phyloP scores from a whole-genome alignment of 2,113 vertebrate species.

The Heterochromis multidens region DNA sequence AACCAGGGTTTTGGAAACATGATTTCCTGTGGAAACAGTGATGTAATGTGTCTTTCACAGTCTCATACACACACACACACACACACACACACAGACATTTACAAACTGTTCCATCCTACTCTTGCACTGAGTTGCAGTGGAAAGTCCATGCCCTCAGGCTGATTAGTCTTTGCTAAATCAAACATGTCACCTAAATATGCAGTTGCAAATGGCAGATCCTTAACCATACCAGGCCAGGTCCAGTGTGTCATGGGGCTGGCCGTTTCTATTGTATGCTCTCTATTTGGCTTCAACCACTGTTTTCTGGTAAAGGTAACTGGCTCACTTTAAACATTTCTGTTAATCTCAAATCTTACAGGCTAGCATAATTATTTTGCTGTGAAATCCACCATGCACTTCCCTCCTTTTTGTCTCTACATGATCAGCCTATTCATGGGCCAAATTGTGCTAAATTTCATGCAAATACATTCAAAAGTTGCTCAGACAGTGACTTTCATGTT shows the following conservation, averaged over 20 bases:
- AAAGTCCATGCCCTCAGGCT: conserved; percentile 29
- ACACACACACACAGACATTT: neutral
- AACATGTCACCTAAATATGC: conserved; percentile 54
- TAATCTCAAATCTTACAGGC: neutral
- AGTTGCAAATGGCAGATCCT: conserved; percentile 15
- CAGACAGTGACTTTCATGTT: neutral
- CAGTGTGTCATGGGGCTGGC: neutral
- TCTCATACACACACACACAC: neutral
- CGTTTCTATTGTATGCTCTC: neutral
- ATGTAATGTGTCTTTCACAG: conserved; percentile 49
- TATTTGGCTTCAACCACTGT: neutral
- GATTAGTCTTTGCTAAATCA: conserved; percentile 53
- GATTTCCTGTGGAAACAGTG: conserved; percentile 73
- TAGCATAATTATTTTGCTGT: neutral
- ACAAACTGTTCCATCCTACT: neutral
- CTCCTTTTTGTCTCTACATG: neutral
- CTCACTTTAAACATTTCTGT: neutral
- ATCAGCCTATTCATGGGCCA: neutral
- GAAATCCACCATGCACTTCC: neutral
- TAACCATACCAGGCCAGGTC: conserved; percentile 4
- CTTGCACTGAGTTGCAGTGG: neutral
- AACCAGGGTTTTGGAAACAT: conserved; percentile 64
- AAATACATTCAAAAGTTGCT: neutral
- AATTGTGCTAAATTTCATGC: neutral
- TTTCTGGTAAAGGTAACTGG: neutral